Base-by-base conservation (phyloP, 2,113 vertebrate species). In the Tor tambroides region DNA sequence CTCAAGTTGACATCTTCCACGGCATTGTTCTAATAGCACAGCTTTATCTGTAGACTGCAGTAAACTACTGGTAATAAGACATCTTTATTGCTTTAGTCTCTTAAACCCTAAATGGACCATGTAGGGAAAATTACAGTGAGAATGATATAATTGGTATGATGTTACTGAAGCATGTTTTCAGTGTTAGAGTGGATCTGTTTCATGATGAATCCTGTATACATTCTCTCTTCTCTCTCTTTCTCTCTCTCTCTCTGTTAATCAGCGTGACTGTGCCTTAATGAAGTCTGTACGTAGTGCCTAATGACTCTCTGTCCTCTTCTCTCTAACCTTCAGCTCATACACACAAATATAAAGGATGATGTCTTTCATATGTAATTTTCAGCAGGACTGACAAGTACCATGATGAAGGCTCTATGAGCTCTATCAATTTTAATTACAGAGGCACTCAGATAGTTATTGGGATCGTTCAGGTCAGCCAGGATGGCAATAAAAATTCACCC, bases 291-390 rank as follows among this genome's bases (percentile, higher is more conserved):
- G 12, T 65, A 9, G 15, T 65, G 61, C n/a, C 26, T 83, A 83
- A 83, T 83, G 41, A 71, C 46, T 38, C 43, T 49, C 74, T 49
- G 43, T 49, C 74, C 74, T 26, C 49, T 5, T 80, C 51, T 35
- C 77, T 38, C 43, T 83, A 69, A 83, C 65, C 63, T 83, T 56
- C 81, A 69, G 65, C 65, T 72, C 63, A 32, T 3, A 82, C 61
- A 67, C 43, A 46, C 19, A 56, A 83, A 69, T 38, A 17, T 59
- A 72, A 59, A 71, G 67, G 65, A 72, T 80, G 84, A 86, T 69
- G 23, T 72, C 46, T 71, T 35, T 80, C 85, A 86, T 71, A 74
- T 86, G 85, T 86, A 30, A 86, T 86, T 86, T 86, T 43, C 85
- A 74, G 78, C 56, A 46, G 85, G 49, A 43, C 65, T 83, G 81